Conservation (phyloP, 92 coral and sea anemone genomes). For the Blastomussa wellsi region DNA sequence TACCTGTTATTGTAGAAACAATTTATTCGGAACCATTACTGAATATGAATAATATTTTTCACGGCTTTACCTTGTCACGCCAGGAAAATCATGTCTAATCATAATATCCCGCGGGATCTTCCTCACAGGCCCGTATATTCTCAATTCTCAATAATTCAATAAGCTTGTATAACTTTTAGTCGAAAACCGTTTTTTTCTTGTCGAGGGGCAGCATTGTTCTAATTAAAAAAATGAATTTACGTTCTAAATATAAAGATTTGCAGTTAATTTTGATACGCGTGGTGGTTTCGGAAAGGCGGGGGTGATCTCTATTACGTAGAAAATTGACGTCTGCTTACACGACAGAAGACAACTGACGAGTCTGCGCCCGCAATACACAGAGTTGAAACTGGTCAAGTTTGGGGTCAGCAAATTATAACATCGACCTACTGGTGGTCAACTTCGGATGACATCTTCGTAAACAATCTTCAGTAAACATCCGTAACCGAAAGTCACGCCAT, state of each 20-base stretch:
- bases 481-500: too few species aligned
- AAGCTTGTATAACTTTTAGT: too few species aligned
- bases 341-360: background rate
- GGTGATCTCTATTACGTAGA: background rate
- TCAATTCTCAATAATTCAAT: too few species aligned
- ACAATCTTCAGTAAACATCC: too few species aligned
- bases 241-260: background rate
- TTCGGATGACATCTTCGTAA: too few species aligned
- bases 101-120: background rate
- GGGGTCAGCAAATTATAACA: too few species aligned
- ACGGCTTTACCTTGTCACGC: background rate
- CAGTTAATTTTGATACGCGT: background rate
- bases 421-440: too few species aligned
- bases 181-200: background rate
- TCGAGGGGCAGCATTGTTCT: too few species aligned
- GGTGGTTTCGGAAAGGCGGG: background rate
- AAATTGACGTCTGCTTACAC: background rate
- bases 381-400: background rate
- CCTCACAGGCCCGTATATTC: background rate
- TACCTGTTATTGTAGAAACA: background rate
- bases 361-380: conserved; percentile 2
- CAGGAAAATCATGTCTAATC: background rate
- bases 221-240: background rate
- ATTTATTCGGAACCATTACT: background rate
- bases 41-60: background rate